phyloP scores from a whole-genome alignment of 2,888 invertebrate species.

The Phasia obesa region DNA sequence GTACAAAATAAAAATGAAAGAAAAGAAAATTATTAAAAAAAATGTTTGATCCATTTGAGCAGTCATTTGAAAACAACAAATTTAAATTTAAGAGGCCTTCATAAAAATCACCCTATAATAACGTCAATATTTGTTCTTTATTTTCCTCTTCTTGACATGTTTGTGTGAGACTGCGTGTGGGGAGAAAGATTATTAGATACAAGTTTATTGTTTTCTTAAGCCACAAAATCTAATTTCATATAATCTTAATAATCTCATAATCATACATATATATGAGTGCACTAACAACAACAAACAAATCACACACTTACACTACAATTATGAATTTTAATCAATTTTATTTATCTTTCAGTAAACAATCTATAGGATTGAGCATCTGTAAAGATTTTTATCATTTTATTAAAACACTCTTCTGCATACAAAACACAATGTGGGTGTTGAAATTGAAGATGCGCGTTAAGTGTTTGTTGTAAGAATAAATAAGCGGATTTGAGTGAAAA shows the following conservation, averaged over 20 bases:
- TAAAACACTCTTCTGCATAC: not conserved
- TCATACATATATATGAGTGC: not conserved
- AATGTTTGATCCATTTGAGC: too few relatives aligned
- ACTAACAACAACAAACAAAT: slow-evolving; percentile 15
- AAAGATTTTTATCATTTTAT: not conserved
- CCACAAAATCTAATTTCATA: slow-evolving; percentile 53
- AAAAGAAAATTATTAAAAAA: too few relatives aligned
- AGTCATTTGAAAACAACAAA: not conserved
- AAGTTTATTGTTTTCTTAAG: slow-evolving; percentile 30
- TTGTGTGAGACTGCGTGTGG: not conserved
- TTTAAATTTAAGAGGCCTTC: too few relatives aligned
- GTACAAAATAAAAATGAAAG: too few relatives aligned
- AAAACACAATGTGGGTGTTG: slow-evolving; percentile 49
- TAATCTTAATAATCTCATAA: slow-evolving; percentile 39
- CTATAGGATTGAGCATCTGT: slow-evolving; percentile 8
- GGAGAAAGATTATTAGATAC: not conserved
- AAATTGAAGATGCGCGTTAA: slow-evolving; percentile 56
- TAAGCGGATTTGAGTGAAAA: slow-evolving; percentile 60
- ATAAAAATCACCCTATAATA: too few relatives aligned
- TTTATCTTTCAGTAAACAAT: not conserved
- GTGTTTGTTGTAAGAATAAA: slow-evolving; percentile 50
- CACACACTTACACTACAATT: slow-evolving; percentile 11
- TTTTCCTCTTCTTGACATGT: too few relatives aligned
- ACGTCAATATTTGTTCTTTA: too few relatives aligned
- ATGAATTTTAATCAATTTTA: slow-evolving; percentile 38